Percentiles rank a stretch among this genome's conserved stretches.
Evolutionary conservation across 2,797 vertebrate genomes (phyloP).

Genomic region (Euthynnus affinis): DNA sequence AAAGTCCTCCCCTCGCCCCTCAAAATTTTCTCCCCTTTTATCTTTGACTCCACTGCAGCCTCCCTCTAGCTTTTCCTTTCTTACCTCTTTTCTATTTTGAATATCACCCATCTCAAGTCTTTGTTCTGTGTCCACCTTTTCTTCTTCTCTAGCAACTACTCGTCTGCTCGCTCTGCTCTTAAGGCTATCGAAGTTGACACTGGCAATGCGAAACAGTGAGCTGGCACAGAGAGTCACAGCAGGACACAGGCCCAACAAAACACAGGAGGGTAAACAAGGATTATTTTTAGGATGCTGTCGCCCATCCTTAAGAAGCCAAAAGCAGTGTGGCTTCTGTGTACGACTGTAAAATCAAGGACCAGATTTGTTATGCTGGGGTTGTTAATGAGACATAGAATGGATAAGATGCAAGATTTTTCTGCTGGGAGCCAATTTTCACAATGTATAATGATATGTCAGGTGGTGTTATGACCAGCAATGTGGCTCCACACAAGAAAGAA

Average conservation of each 20-base stretch:
- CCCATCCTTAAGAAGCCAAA: slow-evolving; percentile 58
- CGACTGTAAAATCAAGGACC: slow-evolving; percentile 23
- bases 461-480: background rate
- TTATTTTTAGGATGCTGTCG: slow-evolving; percentile 72
- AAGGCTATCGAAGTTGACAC: slow-evolving; percentile 66
- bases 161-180: slow-evolving; percentile 47
- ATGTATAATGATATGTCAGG: slow-evolving; percentile 6
- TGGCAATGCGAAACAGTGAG: slow-evolving; percentile 65
- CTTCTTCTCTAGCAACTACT: slow-evolving; percentile 33
- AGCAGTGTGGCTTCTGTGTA: slow-evolving; percentile 37
- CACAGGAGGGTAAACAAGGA: slow-evolving; percentile 64
- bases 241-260: slow-evolving; percentile 66
- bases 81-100: slow-evolving; percentile 36
- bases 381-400: slow-evolving; percentile 30
- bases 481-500: background rate
- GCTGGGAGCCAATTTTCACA: slow-evolving; percentile 27
- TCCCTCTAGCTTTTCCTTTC: slow-evolving; percentile 4
- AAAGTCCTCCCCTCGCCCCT: slow-evolving; percentile 48
- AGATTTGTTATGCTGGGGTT: slow-evolving; percentile 20
- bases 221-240: slow-evolving; percentile 64
- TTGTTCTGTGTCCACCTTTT: slow-evolving; percentile 41
- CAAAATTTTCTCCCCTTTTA: slow-evolving; percentile 54
- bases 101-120: slow-evolving; percentile 25
- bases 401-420: slow-evolving; percentile 4
- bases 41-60: slow-evolving; percentile 52